Evolutionary conservation across 2,797 vertebrate species (phyloP), one percentile per base, ranked within the genome.

Genomic region (Corythornis leucogaster): DNA sequence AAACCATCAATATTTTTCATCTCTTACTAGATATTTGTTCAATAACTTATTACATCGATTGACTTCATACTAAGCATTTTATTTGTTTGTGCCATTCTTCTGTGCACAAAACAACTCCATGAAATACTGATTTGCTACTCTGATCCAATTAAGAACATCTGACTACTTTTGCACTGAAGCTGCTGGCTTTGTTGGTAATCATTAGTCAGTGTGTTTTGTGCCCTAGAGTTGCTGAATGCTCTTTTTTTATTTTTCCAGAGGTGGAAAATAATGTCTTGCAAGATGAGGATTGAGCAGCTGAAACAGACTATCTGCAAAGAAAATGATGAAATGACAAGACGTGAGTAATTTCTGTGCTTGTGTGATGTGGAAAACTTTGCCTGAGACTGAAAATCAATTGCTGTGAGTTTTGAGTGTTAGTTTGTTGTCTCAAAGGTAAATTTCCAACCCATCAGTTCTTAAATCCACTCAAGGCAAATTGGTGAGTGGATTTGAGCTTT

Each of bases 181-280:
- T 94, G 82, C 77, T 80, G 75, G 38, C 76, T 86, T 81, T 82
- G 79, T 69, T 89, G 58, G 76, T 94, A 50, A 91, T 80, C 55
- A 63, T 66, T 63, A 80, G 68, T 88, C 61, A 66, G 25, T 6
- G 6, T 73, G 76, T 76, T 31, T 91, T 82, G 63, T 93, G 76
- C 95, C 82, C 92, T 59, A 48, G 69, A 91, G 82, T 87, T 95
- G 85, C 87, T 84, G 75, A 70, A 70, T 90, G 51, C 70, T 90
- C 94, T 89, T 93, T 96, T 96, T 87, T 35, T 38, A 33, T 38
- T 38, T 38, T 38, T 38, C 35, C 97, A 99, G 99, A 99, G 99
- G 87, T 99, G 99, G 99, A 99, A 99, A 98, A 98, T 99, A 90
- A 99, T 99, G 99, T 99, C 99, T 30, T 99, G 99, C 96, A 98